Evolutionary conservation across 1,140 invertebrate genomes (phyloP).

Genomic region (Rhynchophorus ferrugineus): DNA sequence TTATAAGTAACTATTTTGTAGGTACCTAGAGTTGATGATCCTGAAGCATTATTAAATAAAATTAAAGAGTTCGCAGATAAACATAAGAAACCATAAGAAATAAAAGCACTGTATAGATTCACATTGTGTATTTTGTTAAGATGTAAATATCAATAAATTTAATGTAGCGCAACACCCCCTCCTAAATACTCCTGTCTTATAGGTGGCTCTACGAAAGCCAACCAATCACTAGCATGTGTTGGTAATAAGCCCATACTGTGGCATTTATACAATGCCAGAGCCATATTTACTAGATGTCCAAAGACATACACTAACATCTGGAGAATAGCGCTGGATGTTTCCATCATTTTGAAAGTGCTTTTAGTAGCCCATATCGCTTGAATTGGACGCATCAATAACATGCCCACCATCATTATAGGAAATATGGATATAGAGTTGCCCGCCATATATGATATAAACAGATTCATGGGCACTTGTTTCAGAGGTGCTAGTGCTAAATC

Average conservation of each 20-base stretch:
- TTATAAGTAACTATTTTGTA: conserved; percentile 41
- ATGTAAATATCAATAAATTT: conserved; percentile 34
- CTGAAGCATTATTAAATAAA: conserved; percentile 57
- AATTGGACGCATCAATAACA: conserved; percentile 93
- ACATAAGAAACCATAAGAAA: conserved; percentile 50
- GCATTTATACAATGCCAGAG: conserved; percentile 94
- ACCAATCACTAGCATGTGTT: conserved; percentile 96
- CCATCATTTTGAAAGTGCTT: conserved; percentile 90
- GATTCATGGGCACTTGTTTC: conserved; percentile 97
- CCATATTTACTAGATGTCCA: conserved; percentile 90
- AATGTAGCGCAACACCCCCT: conserved; percentile 67
- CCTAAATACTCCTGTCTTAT: conserved; percentile 80
- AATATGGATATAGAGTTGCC: conserved; percentile 99
- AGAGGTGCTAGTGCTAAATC: conserved; percentile 91
- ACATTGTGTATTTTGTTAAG: conserved; percentile 4
- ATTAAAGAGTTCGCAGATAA: conserved; percentile 60
- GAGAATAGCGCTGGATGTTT: conserved; percentile 80
- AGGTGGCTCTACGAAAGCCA: conserved; percentile 93
- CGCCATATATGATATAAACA: conserved; percentile 99
- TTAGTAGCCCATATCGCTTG: conserved; percentile 90
- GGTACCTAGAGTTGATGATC: conserved; percentile 77
- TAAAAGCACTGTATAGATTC: neutral
- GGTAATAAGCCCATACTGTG: conserved; percentile 97
- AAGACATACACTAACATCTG: conserved; percentile 95
- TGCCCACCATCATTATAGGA: conserved; percentile 99